Evolutionary conservation across 2,113 vertebrate species (phyloP), one percentile per base, ranked within the genome.

Genomic region (Sigmodon hispidus): DNA sequence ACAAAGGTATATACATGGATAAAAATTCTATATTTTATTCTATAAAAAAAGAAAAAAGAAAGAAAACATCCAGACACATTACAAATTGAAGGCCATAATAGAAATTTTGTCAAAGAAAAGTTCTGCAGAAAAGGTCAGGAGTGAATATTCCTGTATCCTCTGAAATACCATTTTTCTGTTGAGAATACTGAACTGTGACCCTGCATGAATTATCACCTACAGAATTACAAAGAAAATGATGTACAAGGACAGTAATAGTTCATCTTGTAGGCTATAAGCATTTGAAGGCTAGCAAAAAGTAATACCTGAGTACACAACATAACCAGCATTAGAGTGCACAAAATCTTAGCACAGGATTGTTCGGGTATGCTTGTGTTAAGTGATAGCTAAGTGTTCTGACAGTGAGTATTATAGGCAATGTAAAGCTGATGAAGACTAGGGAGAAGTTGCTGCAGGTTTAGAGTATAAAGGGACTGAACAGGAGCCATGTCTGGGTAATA

Each of bases 101-200:
- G 75, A 31, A 50, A 7, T 31, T 50, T 77, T 50, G 2, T 10
- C 15, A 24, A 61, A 8, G 57, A 17, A 61, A 24, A 61, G 59
- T 61, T 61, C 59, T 16, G 11, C 21, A 11, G 43, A 24, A 17
- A 75, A 12, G 4, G 5, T 40, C 24, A 45, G 40, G 5, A 75
- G 2, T 45, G 24, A 75, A 75, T 15, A 12, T 24, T 15, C 43
- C 5, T 48, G 7, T 0, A 29, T 29, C 0, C 0, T 4, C 43
- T 75, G 24, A 29, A 48, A 75, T 75, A 29, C 43, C 0, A 43
- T 4, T 12, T 4, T 34, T 77, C 19, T 3, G 19, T 10, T 29
- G 4, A 29, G 1, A 50, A 50, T 19, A 65, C 29, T 50, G 15
- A 7, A 15, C 24, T 29, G 61, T 34, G 16, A 77, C 5, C 16